Percentiles rank a stretch among this genome's conserved stretches.
Evolutionary conservation across 2,888 invertebrate genomes (phyloP).

Genomic region (Cenopis cana): DNA sequence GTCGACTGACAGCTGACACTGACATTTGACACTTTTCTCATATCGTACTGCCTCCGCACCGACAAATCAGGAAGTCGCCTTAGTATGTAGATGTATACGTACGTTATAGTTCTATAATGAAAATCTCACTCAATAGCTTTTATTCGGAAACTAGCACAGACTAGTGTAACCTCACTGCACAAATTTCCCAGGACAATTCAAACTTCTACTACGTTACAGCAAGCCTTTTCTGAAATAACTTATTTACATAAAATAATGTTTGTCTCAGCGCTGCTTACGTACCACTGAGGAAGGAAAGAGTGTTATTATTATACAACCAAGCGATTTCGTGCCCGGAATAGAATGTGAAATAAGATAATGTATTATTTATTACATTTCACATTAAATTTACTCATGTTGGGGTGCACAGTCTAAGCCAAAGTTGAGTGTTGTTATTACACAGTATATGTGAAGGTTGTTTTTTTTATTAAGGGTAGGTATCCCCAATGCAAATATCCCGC

Average conservation of each 20-base stretch:
- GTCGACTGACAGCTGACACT: too few species aligned
- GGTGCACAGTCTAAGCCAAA: background rate
- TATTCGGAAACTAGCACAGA: conserved; percentile 1
- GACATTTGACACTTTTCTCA: too few species aligned
- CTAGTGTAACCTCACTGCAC: background rate
- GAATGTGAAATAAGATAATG: background rate
- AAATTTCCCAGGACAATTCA: conserved; percentile 22
- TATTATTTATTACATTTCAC: background rate
- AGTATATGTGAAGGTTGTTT: too few species aligned
- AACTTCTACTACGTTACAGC: background rate
- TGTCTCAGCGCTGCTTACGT: conserved; percentile 7
- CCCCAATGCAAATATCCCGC: too few species aligned
- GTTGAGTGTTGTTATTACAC: too few species aligned
- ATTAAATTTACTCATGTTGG: background rate
- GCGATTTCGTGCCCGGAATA: conserved; percentile 12
- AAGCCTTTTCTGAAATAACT: conserved; percentile 28
- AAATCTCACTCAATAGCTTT: background rate
- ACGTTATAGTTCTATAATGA: too few species aligned
- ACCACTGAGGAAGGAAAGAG: conserved; percentile 5
- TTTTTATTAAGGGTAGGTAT: too few species aligned
- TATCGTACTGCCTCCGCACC: too few species aligned
- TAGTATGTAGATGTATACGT: too few species aligned
- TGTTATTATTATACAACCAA: conserved; percentile 4
- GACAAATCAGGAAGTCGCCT: too few species aligned
- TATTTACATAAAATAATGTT: conserved; percentile 41